A percentile compares a stretch with the other conserved stretches of the same genome.
These are phyloP conservation scores for Entomobrya proxima DNA, from an alignment of 2,888 invertebrate species.

Conservation along the genomic window DNA sequence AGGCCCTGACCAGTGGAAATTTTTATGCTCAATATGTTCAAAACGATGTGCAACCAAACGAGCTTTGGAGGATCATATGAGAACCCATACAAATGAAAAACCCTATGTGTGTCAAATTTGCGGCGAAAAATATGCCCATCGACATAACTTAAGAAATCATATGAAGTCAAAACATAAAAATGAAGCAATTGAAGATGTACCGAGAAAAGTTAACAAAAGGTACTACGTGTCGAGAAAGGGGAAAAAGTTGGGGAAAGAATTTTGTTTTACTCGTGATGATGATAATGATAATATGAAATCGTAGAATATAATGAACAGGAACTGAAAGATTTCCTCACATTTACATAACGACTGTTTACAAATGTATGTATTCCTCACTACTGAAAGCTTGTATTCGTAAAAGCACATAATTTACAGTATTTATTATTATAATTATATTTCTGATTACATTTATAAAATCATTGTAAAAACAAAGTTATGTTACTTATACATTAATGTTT, in stretches of 20 bases:
- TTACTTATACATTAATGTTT: no score
- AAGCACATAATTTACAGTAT: no score
- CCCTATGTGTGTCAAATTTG: slow-evolving; percentile 29
- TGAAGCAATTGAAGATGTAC: not conserved
- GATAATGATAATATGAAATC: no score
- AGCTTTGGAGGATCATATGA: not conserved
- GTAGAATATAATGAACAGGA: no score
- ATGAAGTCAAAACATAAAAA: slow-evolving; percentile 5
- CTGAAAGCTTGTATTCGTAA: no score
- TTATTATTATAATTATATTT: no score
- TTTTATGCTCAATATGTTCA: not conserved
- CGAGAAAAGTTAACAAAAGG: not conserved
- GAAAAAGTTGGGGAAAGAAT: not conserved
- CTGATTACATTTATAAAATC: no score
- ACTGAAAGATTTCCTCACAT: no score
- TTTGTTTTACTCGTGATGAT: not conserved
- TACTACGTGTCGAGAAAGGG: not conserved
- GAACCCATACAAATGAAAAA: slow-evolving; percentile 21
- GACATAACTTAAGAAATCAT: slow-evolving; percentile 34
- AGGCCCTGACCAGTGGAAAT: slow-evolving; percentile 27
- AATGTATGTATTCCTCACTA: no score
- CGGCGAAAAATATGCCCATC: slow-evolving; percentile 27
- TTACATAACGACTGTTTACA: no score
- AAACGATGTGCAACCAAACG: not conserved
- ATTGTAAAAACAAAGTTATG: no score